Base-by-base conservation (phyloP, 2,113 vertebrate species). In the Stigmatopora argus region DNA sequence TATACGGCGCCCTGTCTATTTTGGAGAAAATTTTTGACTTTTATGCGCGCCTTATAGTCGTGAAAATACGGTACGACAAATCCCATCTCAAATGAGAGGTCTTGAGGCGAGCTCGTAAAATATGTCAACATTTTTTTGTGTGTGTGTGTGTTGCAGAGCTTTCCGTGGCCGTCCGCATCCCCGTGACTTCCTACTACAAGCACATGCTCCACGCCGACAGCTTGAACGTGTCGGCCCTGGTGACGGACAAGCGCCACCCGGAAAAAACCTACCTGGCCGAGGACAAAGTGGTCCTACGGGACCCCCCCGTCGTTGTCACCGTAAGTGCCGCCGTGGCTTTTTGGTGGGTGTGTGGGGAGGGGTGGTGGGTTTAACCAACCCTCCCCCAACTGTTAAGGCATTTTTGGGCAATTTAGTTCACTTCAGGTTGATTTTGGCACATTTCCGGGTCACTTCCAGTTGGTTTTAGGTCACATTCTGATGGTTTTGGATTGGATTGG, bases 151-250 rank as follows among this genome's bases (percentile, higher is more conserved):
- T 56, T 48, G 59, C 67, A 97, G 95, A 89, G 55, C 89, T 91
- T 74, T 77, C 67, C 0, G 73, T 96, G 41, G 88, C 85, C 0
- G 44, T 95, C 53, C 48, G 66, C 66, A 90, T 97, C 55, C 83
- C 90, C 13, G 94, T 92, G 23, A 69, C 75, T 13, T 66, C 83
- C 5, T 97, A 98, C n/a, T 86, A 86, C 10, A 69, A 71, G 18
- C 77, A 77, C 26, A 53, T 93, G 38, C 46, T 81, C 63, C 62
- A 88, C 18, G 74, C 71, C 48, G 86, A 90, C 51, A 93, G 87
- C 86, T 83, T 96, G 67, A 90, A 87, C 73, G 67, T 95, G 52
- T 89, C 89, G 0, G 91, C 84, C 0, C 0, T 89, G 44, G 78
- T 88, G 35, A 88, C 38, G 0, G 88, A 92, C 0, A 71, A 82